phyloP scores from a whole-genome alignment of 2,113 vertebrate genomes.

The Cephalopterus ornatus region DNA sequence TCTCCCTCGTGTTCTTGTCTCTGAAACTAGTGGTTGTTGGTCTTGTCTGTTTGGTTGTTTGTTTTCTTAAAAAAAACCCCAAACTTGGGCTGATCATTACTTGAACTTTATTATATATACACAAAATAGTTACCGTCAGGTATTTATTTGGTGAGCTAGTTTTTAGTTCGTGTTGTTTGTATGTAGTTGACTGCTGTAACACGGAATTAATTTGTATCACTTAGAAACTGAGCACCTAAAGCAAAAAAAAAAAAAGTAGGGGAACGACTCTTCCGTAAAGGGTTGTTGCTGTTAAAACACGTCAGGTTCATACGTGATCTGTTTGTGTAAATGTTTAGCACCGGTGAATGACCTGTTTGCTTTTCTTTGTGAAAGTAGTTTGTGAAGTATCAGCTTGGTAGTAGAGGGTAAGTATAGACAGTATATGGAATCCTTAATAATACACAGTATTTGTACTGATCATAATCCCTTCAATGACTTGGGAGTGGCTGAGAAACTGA shows the following conservation, averaged over 20 bases:
- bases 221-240: background rate
- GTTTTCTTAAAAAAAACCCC: background rate
- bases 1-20: background rate
- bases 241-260: background rate
- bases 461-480: background rate
- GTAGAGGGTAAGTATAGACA: background rate
- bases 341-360: background rate
- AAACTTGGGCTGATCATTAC: background rate
- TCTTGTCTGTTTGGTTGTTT: background rate
- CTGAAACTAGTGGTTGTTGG: background rate
- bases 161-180: background rate
- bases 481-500: background rate
- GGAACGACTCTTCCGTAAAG: background rate
- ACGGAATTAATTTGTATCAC: background rate
- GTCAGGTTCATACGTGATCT: background rate
- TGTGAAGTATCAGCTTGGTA: background rate
- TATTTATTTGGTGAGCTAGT: background rate
- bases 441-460: background rate
- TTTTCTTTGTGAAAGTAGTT: conserved; percentile 7
- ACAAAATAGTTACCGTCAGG: background rate
- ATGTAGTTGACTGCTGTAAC: background rate
- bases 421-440: background rate
- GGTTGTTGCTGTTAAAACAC: background rate
- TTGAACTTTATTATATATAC: conserved; percentile 21
- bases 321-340: background rate